Percentiles rank a stretch among this genome's conserved stretches.
Evolutionary conservation across 2,888 invertebrate species (phyloP).

Genomic region (Miltochrista miniata): DNA sequence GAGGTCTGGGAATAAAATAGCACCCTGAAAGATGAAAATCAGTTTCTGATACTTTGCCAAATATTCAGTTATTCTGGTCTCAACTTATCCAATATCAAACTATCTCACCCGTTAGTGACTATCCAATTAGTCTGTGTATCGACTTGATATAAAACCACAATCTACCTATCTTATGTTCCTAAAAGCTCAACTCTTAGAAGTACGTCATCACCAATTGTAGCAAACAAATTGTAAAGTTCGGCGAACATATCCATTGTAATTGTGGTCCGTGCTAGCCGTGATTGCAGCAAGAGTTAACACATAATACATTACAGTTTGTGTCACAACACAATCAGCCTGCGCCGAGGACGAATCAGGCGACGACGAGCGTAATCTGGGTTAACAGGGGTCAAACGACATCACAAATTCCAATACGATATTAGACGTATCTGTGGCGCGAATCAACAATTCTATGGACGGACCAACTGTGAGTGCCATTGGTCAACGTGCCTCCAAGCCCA

Average conservation of each 20-base stretch:
- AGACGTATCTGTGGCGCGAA: constrained; percentile 83
- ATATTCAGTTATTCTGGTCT: too few species aligned
- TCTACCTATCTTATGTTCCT: not conserved
- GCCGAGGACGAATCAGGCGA: constrained; percentile 82
- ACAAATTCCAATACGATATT: constrained; percentile 87
- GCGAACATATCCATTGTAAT: constrained; percentile 78
- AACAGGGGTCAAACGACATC: constrained; percentile 89
- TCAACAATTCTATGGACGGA: constrained; percentile 71
- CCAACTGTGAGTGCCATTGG: constrained; percentile 53
- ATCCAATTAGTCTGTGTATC: too few species aligned
- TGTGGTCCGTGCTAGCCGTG: constrained; percentile 74
- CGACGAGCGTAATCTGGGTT: constrained; percentile 88
- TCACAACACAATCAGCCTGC: constrained; percentile 83
- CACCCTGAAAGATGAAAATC: too few species aligned
- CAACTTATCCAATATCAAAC: too few species aligned
- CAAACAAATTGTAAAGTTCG: constrained; percentile 73
- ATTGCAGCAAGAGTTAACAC: constrained; percentile 83
- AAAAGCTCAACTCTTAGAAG: constrained; percentile 25
- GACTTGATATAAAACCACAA: too few species aligned
- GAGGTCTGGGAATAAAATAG: too few species aligned
- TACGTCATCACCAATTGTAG: constrained; percentile 31
- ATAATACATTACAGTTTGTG: constrained; percentile 84
- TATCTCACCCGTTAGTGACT: too few species aligned
- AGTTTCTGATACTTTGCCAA: too few species aligned
- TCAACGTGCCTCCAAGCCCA: constrained; percentile 38